Percentiles rank a stretch among this genome's conserved stretches.
Evolutionary conservation across 1,140 invertebrate genomes (phyloP).

Genomic region (Pogonomyrmex barbatus): DNA sequence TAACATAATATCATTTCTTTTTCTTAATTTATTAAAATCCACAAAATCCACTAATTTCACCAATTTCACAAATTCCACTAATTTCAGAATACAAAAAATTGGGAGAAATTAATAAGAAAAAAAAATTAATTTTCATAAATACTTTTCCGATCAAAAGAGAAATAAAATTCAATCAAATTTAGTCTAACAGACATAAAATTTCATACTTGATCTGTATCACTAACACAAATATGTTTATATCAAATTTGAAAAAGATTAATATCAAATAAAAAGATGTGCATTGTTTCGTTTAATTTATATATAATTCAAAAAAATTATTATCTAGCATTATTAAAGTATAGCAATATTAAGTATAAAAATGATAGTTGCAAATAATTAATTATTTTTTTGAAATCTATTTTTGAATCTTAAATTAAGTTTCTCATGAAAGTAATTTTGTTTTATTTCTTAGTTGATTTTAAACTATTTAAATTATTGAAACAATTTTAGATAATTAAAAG

Average conservation of each 20-base stretch:
- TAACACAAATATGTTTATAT: not conserved
- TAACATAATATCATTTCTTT: not conserved
- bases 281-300: not conserved
- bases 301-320: not conserved
- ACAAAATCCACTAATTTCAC: not conserved
- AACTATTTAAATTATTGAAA: slow-evolving; percentile 5
- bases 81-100: not conserved
- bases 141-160: not conserved
- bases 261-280: not conserved
- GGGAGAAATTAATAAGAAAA: not conserved
- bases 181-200: not conserved
- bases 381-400: slow-evolving; percentile 1
- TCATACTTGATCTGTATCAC: not conserved
- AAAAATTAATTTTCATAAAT: slow-evolving; percentile 16
- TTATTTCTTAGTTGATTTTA: not conserved
- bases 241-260: not conserved
- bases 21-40: not conserved
- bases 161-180: not conserved
- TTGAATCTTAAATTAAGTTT: slow-evolving; percentile 6
- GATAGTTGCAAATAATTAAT: not conserved
- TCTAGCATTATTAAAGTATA: not conserved
- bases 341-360: not conserved
- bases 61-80: too few relatives aligned
- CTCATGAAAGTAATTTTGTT: not conserved
- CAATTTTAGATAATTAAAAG: not conserved